Percentiles rank a stretch among this genome's conserved stretches.
Conservation (phyloP, 2,113 vertebrate genomes). For the Sigmodon hispidus region DNA sequence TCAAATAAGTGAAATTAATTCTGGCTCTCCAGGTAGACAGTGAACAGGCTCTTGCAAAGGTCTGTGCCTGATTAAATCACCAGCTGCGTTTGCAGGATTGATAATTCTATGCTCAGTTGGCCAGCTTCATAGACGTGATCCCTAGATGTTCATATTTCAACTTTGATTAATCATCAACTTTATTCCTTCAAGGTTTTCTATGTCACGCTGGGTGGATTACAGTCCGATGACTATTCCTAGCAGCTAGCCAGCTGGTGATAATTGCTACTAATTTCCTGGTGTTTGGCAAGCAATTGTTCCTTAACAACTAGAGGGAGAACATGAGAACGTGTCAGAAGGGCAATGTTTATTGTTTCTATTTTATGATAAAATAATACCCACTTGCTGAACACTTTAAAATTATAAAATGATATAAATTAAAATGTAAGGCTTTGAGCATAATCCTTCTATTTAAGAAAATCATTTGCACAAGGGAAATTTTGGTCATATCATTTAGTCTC, state of each 20-base stretch:
- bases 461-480: conserved; percentile 35
- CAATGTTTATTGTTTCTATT: conserved; percentile 22
- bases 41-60: neutral
- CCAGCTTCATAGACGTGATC: neutral
- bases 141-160: conserved; percentile 62
- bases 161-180: conserved; percentile 71
- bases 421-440: conserved; percentile 6
- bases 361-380: conserved; percentile 11
- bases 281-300: conserved; percentile 45
- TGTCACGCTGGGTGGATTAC: conserved; percentile 59
- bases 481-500: neutral
- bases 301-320: conserved; percentile 56
- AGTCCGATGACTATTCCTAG: conserved; percentile 37
- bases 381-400: neutral
- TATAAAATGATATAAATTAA: neutral
- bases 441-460: neutral
- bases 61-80: conserved; percentile 19
- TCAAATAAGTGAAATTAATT: neutral
- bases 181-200: conserved; percentile 63
- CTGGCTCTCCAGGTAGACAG: neutral
- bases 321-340: conserved; percentile 20
- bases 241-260: conserved; percentile 65
- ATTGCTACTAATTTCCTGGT: conserved; percentile 73
- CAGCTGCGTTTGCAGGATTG: neutral
- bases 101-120: neutral